Evolutionary conservation across 2,797 vertebrate genomes (phyloP).

Genomic region (Bovichtus diacanthus): DNA sequence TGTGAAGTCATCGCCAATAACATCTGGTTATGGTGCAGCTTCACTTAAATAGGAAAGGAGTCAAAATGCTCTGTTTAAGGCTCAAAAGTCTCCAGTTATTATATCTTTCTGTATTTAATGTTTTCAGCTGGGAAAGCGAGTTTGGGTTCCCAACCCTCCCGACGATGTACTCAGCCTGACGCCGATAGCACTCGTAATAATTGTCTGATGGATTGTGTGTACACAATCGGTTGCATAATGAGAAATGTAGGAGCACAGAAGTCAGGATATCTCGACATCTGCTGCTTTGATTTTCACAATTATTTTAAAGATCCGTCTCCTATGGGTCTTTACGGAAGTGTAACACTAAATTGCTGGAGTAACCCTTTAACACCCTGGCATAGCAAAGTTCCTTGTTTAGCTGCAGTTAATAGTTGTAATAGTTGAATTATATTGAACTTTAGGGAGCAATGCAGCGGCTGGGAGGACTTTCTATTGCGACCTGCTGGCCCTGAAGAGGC

Average conservation of each 20-base stretch:
- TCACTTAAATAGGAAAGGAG: not conserved
- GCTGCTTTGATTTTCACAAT: not conserved
- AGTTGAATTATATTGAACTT: not conserved
- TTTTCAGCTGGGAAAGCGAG: too few relatives aligned
- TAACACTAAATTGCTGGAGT: too few relatives aligned
- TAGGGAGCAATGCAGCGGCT: not conserved
- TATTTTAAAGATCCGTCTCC: too few relatives aligned
- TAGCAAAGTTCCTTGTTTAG: not conserved
- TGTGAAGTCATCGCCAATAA: constrained; percentile 26
- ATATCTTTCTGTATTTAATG: constrained; percentile 1
- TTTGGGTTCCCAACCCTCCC: too few relatives aligned
- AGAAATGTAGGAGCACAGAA: not conserved
- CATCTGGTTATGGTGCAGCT: constrained; percentile 26
- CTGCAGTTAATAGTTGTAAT: not conserved
- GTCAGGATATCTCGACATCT: not conserved
- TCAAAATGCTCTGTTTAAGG: constrained; percentile 7
- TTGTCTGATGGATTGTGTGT: not conserved
- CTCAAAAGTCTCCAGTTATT: not conserved
- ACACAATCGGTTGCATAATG: not conserved
- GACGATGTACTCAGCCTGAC: too few relatives aligned
- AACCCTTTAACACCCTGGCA: not conserved
- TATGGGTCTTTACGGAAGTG: not conserved
- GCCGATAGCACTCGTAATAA: not conserved
- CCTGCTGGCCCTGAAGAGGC: not conserved
- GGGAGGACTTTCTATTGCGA: not conserved